Percentiles rank a stretch among this genome's conserved stretches.
phyloP scores from a whole-genome alignment of 2,113 vertebrate species.

The Tenrec ecaudatus region DNA sequence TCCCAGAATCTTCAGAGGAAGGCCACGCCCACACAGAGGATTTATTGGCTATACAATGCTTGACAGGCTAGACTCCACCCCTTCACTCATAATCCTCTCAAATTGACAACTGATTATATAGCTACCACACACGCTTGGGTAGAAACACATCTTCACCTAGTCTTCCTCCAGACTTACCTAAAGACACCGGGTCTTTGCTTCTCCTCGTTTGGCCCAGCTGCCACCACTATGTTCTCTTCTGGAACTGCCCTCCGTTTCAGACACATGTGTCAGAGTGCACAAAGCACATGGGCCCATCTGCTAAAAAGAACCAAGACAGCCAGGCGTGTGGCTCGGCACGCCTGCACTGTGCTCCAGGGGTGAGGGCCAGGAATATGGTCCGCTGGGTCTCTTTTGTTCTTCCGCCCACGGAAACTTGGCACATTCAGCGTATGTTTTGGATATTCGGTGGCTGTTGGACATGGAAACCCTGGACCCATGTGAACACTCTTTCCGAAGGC shows the following conservation, averaged over 20 bases:
- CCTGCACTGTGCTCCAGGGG: not conserved
- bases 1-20: too few species aligned
- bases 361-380: not conserved
- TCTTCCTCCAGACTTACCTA: not conserved
- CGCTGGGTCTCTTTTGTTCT: conserved; percentile 61
- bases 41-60: too few species aligned
- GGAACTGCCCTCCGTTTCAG: not conserved
- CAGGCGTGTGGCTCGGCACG: not conserved
- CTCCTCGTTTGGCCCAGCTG: not conserved
- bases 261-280: not conserved
- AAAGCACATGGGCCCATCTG: conserved; percentile 57
- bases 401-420: conserved; percentile 72
- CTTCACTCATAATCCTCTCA: too few species aligned
- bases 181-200: not conserved
- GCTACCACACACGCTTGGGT: not conserved
- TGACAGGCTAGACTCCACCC: too few species aligned
- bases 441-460: conserved; percentile 68
- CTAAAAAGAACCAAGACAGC: conserved; percentile 19
- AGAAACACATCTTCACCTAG: not conserved
- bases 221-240: conserved; percentile 6
- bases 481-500: conserved; percentile 72
- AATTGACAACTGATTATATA: too few species aligned
- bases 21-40: too few species aligned
- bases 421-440: conserved; percentile 68
- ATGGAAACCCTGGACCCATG: conserved; percentile 80